Base-by-base conservation (phyloP, 2,113 vertebrate genomes). In the Potamarius usumacintae region DNA sequence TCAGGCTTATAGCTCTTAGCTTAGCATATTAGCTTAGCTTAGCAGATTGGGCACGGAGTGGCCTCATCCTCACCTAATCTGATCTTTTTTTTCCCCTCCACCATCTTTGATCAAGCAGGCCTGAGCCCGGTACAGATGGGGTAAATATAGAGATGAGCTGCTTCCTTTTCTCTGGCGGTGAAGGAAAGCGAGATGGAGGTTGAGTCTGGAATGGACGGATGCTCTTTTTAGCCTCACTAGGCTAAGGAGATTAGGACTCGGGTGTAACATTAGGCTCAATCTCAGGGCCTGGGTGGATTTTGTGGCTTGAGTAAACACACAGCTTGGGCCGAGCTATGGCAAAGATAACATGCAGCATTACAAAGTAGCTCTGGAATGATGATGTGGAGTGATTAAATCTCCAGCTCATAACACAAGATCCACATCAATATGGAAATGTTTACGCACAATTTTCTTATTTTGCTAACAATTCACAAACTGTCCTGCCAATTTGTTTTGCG, bases 221-320 rank as follows among this genome's bases (percentile, higher is more conserved):
- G 97, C 97, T 97, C 95, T 96, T 96, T 97, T 98, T 97, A 98
- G 98, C 97, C 97, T 93, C 92, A 96, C 78, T 95, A 94, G 96
- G 96, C 96, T 99, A 98, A 98, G 97, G 97, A 98, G 98, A 99
- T 99, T 99, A 99, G 97, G 96, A 96, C 95, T 97, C 94, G 95
- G 96, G 96, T 97, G 96, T 97, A 97, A 97, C 96, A 98, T 99
- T 98, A 98, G 97, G 96, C 94, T 90, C 96, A 97, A 97, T 97
- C 97, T 96, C 96, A 92, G 94, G 96, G 97, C 95, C 96, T 95
- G 95, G 95, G 94, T 95, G 92, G 95, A 95, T 97, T 97, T 97
- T 96, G 95, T 71, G 79, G 96, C 87, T 92, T 95, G 95, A 96
- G 96, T 95, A 96, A 96, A 96, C 95, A 96, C 94, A 92, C 94